Evolutionary conservation across 2,888 invertebrate genomes (phyloP).

Genomic region (Apamea anceps): DNA sequence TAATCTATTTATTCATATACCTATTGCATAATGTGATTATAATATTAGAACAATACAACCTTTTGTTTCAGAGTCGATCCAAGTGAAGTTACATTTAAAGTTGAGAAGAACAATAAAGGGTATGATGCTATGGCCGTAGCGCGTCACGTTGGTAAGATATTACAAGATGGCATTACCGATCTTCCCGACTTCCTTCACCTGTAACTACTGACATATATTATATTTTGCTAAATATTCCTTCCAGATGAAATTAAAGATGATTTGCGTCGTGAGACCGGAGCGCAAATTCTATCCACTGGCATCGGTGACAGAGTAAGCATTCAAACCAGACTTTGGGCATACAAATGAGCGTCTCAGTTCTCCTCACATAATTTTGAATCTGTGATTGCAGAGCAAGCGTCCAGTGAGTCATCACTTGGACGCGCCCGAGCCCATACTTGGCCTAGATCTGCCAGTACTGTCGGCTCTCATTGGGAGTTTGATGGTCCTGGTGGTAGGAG

Average conservation of each 20-base stretch:
- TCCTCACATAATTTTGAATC: not conserved
- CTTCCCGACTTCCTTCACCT: not conserved
- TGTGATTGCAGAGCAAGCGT: constrained; percentile 80
- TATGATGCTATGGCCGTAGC: constrained; percentile 93
- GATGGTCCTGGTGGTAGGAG: constrained; percentile 82
- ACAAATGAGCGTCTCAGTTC: not conserved
- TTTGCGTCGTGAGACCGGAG: constrained; percentile 92
- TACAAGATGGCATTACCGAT: not conserved
- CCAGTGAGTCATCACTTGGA: constrained; percentile 81
- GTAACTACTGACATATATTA: not conserved
- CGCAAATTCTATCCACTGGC: constrained; percentile 93
- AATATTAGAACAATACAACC: constrained; percentile 23
- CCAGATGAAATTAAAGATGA: constrained; percentile 91
- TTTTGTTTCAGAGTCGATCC: constrained; percentile 92
- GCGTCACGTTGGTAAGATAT: constrained; percentile 91
- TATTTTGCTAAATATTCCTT: constrained; percentile 55
- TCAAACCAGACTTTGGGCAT: not conserved
- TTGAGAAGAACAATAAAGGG: constrained; percentile 91
- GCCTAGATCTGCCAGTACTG: constrained; percentile 81
- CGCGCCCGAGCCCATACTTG: constrained; percentile 75
- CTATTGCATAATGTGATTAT: not conserved
- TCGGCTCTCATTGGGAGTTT: constrained; percentile 83
- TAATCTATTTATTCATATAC: constrained; percentile 21
- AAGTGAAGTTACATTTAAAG: constrained; percentile 94
- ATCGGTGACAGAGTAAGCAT: constrained; percentile 94